Evolutionary conservation across 2,888 invertebrate genomes (phyloP), one percentile per base, ranked within the genome.

Genomic region (Neoascia interrupta): DNA sequence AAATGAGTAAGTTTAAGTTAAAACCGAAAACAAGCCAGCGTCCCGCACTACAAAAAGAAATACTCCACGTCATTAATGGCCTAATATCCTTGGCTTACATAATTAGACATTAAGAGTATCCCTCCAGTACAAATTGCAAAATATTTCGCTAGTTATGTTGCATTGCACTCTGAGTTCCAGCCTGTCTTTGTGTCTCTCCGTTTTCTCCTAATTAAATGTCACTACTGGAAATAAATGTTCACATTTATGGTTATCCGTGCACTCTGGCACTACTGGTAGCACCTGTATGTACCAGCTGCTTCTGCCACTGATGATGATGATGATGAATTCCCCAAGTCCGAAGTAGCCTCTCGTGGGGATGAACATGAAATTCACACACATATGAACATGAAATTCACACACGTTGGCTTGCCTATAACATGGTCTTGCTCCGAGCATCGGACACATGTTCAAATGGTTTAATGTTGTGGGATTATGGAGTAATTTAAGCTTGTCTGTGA

Each of bases 171-270:
- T 31, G 8, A n/a, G 4, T 6, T 26, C 26, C 26, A 26, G 47
- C 28, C 19, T 37, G 37, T 41, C 23, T 36, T 19, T 43, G 18
- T 53, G 11, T 34, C 19, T 37, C 21, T 56, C 39, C 43, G 31
- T 28, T 60, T 61, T 49, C 73, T 79, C 43, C 73, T 79, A 79
- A 79, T 79, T 73, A 68, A 79, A 68, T 79, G 79, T 79, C 79
- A 73, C 73, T 66, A 43, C 54, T 45, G 73, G 56, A 79, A 79
- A 79, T 73, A 68, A 73, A 73, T 73, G 66, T 73, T 61, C 73
- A 49, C 79, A 66, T 73, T 61, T 49, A 79, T 66, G 66, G 60
- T 54, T 60, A 43, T 72, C 66, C 23, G n/a, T 51, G 34, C 43
- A 39, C 69, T 53, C 54, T 39, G 45, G 41, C 6, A 13, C 31